Conservation (phyloP, 1,140 invertebrate genomes). For the Thalassaphorura encarpata region DNA sequence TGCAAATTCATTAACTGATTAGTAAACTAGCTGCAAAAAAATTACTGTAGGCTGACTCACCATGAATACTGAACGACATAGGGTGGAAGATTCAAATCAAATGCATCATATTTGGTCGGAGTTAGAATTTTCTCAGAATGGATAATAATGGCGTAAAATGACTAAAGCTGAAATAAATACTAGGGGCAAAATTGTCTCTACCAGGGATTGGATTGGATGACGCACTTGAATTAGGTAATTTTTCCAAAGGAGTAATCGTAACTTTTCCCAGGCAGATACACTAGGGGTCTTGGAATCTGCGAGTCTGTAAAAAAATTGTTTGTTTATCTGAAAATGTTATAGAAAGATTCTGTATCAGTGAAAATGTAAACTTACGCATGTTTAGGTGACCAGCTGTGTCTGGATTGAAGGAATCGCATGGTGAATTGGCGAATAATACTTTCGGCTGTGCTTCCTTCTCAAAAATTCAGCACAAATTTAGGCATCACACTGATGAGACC, state of each 20-base stretch:
- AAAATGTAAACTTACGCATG: no score
- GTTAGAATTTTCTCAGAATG: slow-evolving; percentile 32
- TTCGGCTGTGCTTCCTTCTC: no score
- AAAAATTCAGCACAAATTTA: no score
- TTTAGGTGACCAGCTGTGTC: no score
- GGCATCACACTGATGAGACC: no score
- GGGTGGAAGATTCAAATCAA: slow-evolving; percentile 34
- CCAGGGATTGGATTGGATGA: slow-evolving; percentile 39
- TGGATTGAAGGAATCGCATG: no score
- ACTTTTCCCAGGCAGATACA: slow-evolving; percentile 17
- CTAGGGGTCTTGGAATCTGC: no score
- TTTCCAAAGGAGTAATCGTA: slow-evolving; percentile 24
- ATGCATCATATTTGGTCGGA: slow-evolving; percentile 43
- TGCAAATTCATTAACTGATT: not conserved
- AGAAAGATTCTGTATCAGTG: no score
- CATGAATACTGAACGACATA: slow-evolving; percentile 21
- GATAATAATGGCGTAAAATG: slow-evolving; percentile 39
- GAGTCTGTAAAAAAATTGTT: no score
- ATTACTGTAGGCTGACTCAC: not conserved
- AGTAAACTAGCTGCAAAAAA: not conserved
- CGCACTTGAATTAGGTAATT: slow-evolving; percentile 23
- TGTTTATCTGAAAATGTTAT: no score
- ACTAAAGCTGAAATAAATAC: slow-evolving; percentile 59
- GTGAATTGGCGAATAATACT: no score
- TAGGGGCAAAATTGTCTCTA: slow-evolving; percentile 60